A percentile compares a stretch with the other conserved stretches of the same genome.
Evolutionary conservation across 2,888 invertebrate genomes (phyloP).

Genomic region (Ophion costatus): DNA sequence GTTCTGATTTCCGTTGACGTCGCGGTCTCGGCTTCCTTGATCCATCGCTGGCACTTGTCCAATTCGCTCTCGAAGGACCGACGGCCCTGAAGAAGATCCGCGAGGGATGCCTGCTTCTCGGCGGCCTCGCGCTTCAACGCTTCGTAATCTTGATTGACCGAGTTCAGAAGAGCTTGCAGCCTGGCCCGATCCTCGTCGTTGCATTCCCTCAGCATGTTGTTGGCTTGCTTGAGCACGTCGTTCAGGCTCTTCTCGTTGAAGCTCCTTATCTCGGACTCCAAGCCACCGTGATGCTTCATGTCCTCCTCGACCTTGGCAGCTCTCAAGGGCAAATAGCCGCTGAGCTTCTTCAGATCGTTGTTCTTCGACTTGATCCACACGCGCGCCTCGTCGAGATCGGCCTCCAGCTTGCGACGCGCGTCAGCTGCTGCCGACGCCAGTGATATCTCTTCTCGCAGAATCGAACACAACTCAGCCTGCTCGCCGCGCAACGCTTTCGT

Average conservation of each 20-base stretch:
- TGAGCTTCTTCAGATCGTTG: conserved; percentile 90
- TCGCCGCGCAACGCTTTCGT: conserved; percentile 90
- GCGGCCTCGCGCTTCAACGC: conserved; percentile 89
- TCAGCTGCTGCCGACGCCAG: conserved; percentile 89
- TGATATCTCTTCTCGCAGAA: conserved; percentile 90
- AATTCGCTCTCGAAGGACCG: conserved; percentile 93
- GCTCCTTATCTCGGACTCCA: conserved; percentile 90
- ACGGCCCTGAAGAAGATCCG: conserved; percentile 90
- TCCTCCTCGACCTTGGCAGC: conserved; percentile 93
- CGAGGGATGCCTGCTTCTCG: conserved; percentile 89
- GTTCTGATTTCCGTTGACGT: conserved; percentile 92
- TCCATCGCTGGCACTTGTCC: conserved; percentile 93
- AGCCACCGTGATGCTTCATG: conserved; percentile 89
- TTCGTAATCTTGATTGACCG: conserved; percentile 89
- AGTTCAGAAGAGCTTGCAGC: conserved; percentile 88
- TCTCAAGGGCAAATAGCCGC: conserved; percentile 91
- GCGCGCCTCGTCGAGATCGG: conserved; percentile 90
- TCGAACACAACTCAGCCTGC: conserved; percentile 89
- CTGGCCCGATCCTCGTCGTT: conserved; percentile 88
- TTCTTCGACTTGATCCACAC: conserved; percentile 92
- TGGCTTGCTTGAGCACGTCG: conserved; percentile 91
- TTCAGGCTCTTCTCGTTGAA: conserved; percentile 91
- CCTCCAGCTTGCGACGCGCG: conserved; percentile 90
- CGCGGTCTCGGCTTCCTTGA: conserved; percentile 95
- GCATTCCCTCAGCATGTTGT: conserved; percentile 92